A percentile compares a stretch with the other conserved stretches of the same genome.
Conservation (phyloP, 2,797 vertebrate genomes). For the Eospalax fontanierii region DNA sequence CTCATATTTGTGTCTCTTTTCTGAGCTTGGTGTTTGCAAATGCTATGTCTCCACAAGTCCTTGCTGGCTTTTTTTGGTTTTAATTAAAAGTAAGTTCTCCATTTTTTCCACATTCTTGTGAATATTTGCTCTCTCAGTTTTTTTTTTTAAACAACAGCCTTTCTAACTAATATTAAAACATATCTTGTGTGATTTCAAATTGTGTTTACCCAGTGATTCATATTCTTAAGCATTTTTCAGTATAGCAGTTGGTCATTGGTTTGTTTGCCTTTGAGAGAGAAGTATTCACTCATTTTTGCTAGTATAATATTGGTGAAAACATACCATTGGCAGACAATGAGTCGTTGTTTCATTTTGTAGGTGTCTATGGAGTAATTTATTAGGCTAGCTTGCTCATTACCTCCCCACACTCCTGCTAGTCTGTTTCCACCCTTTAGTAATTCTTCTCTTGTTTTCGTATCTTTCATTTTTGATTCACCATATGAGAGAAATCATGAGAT, state of each 20-base stretch:
- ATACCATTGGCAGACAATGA: not conserved
- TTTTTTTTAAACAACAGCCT: not conserved
- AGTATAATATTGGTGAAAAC: not conserved
- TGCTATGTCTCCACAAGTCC: not conserved
- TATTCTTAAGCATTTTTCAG: not conserved
- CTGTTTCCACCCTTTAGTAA: not conserved
- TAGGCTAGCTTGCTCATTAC: too few relatives aligned
- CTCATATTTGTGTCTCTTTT: not conserved
- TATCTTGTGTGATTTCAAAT: not conserved
- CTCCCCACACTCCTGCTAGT: not conserved
- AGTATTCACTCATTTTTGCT: not conserved
- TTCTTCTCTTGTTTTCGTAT: too few relatives aligned
- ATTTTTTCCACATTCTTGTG: not conserved
- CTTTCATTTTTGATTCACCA: not conserved
- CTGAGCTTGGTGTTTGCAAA: too few relatives aligned
- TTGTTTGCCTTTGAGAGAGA: not conserved
- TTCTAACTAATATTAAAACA: not conserved
- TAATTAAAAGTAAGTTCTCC: too few relatives aligned
- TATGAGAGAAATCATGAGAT: not conserved
- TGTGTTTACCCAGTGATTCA: not conserved
- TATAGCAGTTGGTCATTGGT: not conserved
- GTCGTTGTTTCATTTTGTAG: not conserved
- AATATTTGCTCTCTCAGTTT: not conserved
- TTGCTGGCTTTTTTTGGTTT: not conserved
- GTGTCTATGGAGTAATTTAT: too few relatives aligned